These are phyloP conservation scores for Adelognathus sp. DNA, from an alignment of 2,888 invertebrate species.

Conservation along the genomic window DNA sequence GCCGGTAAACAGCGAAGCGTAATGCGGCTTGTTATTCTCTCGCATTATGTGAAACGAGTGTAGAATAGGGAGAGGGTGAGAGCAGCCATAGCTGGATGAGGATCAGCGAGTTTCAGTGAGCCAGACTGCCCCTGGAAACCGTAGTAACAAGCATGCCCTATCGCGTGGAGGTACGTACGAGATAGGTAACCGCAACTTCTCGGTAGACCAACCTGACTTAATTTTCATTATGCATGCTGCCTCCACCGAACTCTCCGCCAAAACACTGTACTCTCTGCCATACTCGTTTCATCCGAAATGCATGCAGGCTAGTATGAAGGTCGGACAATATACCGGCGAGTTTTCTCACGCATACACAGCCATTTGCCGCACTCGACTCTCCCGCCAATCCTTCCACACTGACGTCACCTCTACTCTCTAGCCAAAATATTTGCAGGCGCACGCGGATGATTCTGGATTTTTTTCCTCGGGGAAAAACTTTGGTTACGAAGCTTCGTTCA, in stretches of 20 bases:
- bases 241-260: constrained; percentile 27
- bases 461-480: constrained; percentile 15
- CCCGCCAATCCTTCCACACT: background rate
- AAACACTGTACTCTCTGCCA: constrained; percentile 33
- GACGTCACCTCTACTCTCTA: background rate
- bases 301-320: background rate
- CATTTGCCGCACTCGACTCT: background rate
- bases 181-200: constrained; percentile 47
- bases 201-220: constrained; percentile 57
- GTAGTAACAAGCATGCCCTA: background rate
- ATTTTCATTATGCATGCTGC: constrained; percentile 62
- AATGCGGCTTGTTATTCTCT: constrained; percentile 17
- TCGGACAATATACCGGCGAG: background rate
- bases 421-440: constrained; percentile 27
- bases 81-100: constrained; percentile 4
- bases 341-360: background rate
- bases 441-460: background rate
- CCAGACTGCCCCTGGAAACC: constrained; percentile 6
- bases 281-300: constrained; percentile 19
- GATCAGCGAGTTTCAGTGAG: background rate
- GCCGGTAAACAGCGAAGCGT: constrained; percentile 10
- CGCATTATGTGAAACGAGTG: constrained; percentile 36
- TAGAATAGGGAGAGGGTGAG: constrained; percentile 7
- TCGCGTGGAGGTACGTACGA: constrained; percentile 14
- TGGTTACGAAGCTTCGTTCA: constrained; percentile 4